These are phyloP conservation scores for Esox lucius DNA, from an alignment of 2,797 vertebrate genomes.

Conservation along the genomic window DNA sequence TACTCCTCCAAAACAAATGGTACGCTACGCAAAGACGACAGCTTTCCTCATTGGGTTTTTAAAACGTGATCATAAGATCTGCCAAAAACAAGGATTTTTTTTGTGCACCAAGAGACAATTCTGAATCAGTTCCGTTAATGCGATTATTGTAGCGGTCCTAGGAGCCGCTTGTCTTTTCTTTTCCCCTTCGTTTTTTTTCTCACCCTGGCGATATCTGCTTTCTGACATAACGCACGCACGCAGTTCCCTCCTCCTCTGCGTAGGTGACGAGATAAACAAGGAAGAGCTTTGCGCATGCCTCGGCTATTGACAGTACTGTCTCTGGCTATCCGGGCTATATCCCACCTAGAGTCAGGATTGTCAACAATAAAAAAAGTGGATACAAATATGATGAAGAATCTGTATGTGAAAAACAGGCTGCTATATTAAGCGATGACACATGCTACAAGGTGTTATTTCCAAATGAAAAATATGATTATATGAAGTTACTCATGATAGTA, in stretches of 20 bases:
- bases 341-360: too few species aligned
- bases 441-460: too few species aligned
- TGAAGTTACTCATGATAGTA: too few species aligned
- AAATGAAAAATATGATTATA: too few species aligned
- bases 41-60: slow-evolving; percentile 27
- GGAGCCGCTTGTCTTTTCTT: slow-evolving; percentile 28
- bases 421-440: too few species aligned
- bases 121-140: slow-evolving; percentile 20
- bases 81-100: background rate
- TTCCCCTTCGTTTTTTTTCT: slow-evolving; percentile 17
- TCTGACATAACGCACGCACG: slow-evolving; percentile 53
- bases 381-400: too few species aligned
- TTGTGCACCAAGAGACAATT: background rate
- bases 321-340: too few species aligned
- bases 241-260: slow-evolving; percentile 48
- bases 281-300: slow-evolving; percentile 70
- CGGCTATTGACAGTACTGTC: background rate
- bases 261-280: slow-evolving; percentile 67
- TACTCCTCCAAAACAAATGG: slow-evolving; percentile 26
- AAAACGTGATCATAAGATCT: background rate
- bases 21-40: slow-evolving; percentile 6
- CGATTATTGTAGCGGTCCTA: slow-evolving; percentile 36
- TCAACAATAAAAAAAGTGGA: too few species aligned
- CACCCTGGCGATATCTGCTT: slow-evolving; percentile 35
- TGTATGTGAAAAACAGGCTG: too few species aligned